Percentiles rank a stretch among this genome's conserved stretches.
Evolutionary conservation across 92 coral and sea anemone genomes (phyloP).

Genomic region (Umimayanthus chanpuru): DNA sequence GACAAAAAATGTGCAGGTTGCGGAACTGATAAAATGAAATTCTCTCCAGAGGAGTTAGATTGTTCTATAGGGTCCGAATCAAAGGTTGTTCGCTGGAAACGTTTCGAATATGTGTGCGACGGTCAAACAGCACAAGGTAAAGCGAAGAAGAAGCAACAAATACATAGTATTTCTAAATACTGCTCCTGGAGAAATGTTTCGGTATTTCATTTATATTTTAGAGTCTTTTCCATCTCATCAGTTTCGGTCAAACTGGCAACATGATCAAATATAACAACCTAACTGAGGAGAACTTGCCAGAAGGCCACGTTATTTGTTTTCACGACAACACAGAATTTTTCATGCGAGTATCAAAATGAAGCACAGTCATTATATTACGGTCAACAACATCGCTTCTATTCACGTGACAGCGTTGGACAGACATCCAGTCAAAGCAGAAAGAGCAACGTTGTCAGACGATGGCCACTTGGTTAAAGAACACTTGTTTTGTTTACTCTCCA

Average conservation of each 20-base stretch:
- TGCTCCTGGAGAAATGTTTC: conserved; percentile 59
- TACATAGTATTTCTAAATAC: conserved; percentile 50
- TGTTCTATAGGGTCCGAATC: not conserved
- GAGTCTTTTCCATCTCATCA: conserved; percentile 46
- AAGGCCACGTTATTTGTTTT: conserved; percentile 35
- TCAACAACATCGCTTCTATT: conserved; percentile 26
- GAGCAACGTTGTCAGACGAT: no score
- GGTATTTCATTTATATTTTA: conserved; percentile 16
- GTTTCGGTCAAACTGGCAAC: conserved; percentile 62
- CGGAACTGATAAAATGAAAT: not conserved
- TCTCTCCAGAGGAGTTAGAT: conserved; percentile 21
- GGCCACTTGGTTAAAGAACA: no score
- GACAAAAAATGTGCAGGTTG: not conserved
- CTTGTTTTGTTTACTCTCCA: no score
- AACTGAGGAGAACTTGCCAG: conserved; percentile 41
- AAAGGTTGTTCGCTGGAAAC: conserved; percentile 45
- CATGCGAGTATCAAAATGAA: not conserved
- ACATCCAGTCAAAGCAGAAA: not conserved
- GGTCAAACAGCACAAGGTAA: conserved; percentile 15
- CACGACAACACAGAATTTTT: conserved; percentile 46
- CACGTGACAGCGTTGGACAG: conserved; percentile 24
- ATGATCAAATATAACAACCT: conserved; percentile 37
- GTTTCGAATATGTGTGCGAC: conserved; percentile 53
- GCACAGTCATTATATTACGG: conserved; percentile 8
- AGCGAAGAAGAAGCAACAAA: conserved; percentile 49